Evolutionary conservation across 2,888 invertebrate species (phyloP).

Genomic region (Lapara coniferarum): DNA sequence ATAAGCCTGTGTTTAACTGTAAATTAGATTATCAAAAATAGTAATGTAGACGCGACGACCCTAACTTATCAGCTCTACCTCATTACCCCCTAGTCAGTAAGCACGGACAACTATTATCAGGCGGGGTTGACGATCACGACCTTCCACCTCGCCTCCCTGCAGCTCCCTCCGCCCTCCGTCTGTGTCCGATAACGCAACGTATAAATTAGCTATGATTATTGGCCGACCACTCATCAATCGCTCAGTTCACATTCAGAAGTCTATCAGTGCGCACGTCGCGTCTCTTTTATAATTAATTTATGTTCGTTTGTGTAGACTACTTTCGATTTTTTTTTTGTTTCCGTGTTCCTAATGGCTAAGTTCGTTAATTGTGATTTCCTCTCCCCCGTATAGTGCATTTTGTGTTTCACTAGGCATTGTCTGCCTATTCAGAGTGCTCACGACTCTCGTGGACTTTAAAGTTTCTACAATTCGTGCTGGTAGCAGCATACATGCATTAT

Average conservation of each 20-base stretch:
- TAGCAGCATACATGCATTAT: conserved; percentile 76
- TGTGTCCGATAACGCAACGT: conserved; percentile 64
- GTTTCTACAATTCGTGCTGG: conserved; percentile 63
- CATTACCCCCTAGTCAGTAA: conserved; percentile 77
- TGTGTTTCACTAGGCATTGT: background rate
- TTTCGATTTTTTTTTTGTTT: conserved; percentile 35
- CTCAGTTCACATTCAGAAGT: conserved; percentile 49
- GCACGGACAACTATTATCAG: conserved; percentile 69
- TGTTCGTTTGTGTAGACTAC: conserved; percentile 21
- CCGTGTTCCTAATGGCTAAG: conserved; percentile 73
- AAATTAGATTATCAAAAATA: background rate
- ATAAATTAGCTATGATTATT: conserved; percentile 66
- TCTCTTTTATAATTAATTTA: conserved; percentile 4
- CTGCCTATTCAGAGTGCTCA: conserved; percentile 25
- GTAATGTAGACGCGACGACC: conserved; percentile 37
- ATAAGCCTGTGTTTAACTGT: background rate
- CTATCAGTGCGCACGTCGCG: conserved; percentile 46
- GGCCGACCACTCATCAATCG: conserved; percentile 39
- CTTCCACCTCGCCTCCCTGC: conserved; percentile 58
- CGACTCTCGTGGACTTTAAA: conserved; percentile 32
- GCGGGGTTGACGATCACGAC: conserved; percentile 61
- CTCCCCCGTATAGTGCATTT: conserved; percentile 60
- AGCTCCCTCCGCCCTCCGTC: conserved; percentile 56
- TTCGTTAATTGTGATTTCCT: conserved; percentile 73
- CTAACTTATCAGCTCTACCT: conserved; percentile 54